phyloP scores from a whole-genome alignment of 2,888 invertebrate species.

The Odontocerum albicorne region DNA sequence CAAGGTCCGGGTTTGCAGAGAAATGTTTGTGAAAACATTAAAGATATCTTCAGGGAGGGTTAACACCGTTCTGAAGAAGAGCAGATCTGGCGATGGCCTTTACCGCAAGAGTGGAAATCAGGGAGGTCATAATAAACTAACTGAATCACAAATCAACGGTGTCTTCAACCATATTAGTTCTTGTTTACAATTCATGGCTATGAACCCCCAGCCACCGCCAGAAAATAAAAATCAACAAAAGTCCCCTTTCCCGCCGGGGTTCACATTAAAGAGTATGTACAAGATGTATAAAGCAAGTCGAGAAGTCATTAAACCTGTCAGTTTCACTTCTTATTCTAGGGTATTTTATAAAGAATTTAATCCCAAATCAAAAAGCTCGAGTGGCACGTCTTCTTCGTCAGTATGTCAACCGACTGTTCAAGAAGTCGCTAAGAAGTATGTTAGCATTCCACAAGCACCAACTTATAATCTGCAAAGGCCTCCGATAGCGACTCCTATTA shows the following conservation, averaged over 20 bases:
- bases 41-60: constrained; percentile 14
- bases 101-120: constrained; percentile 5
- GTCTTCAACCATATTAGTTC: constrained; percentile 11
- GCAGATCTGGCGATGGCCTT: constrained; percentile 11
- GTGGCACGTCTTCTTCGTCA: background rate
- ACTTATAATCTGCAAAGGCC: background rate
- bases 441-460: too few species aligned
- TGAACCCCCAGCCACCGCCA: background rate
- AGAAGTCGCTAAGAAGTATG: background rate
- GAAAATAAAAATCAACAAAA: background rate
- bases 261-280: constrained; percentile 2
- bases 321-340: constrained; percentile 11
- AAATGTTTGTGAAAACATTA: constrained; percentile 19
- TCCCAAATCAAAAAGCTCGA: constrained; percentile 1
- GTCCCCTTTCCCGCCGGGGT: constrained; percentile 1
- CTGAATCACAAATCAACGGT: background rate
- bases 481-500: background rate
- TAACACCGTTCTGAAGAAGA: constrained; percentile 18
- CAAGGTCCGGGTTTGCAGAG: constrained; percentile 10
- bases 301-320: background rate
- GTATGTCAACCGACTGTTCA: background rate
- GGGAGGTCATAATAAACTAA: constrained; percentile 17
- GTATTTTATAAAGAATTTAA: constrained; percentile 10
- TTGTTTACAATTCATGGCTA: background rate
- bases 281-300: background rate